phyloP scores from a whole-genome alignment of 1,140 invertebrate species.

The Megalopta genalis region DNA sequence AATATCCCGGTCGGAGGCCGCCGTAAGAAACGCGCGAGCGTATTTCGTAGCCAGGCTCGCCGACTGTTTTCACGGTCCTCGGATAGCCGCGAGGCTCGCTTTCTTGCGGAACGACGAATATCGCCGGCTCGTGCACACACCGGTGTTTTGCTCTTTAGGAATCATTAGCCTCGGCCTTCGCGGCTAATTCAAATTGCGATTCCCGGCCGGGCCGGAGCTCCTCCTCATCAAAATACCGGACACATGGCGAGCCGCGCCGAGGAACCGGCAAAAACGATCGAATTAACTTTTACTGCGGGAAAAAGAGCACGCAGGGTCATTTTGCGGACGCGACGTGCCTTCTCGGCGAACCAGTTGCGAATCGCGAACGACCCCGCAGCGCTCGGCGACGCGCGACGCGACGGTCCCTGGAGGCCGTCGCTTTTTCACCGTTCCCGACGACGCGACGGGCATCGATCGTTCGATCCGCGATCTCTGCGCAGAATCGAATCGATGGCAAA shows the following conservation, averaged over 20 bases:
- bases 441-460: background rate
- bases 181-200: slow-evolving; percentile 79
- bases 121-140: slow-evolving; percentile 51
- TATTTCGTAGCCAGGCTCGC: slow-evolving; percentile 36
- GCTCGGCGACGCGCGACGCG: background rate
- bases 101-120: slow-evolving; percentile 64
- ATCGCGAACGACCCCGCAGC: too few relatives aligned
- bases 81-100: slow-evolving; percentile 27
- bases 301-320: slow-evolving; percentile 52
- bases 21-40: slow-evolving; percentile 27
- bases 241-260: slow-evolving; percentile 56
- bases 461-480: too few relatives aligned
- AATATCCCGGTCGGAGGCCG: background rate
- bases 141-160: slow-evolving; percentile 71
- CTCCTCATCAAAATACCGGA: slow-evolving; percentile 79
- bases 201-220: slow-evolving; percentile 51
- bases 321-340: slow-evolving; percentile 23
- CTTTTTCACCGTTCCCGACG: slow-evolving; percentile 17
- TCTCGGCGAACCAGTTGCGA: slow-evolving; percentile 40
- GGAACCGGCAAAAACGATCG: slow-evolving; percentile 52
- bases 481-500: background rate
- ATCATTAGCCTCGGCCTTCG: slow-evolving; percentile 78
- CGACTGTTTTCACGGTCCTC: slow-evolving; percentile 50
- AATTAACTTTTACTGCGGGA: slow-evolving; percentile 74
- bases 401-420: slow-evolving; percentile 4